Base-by-base conservation (phyloP, 2,797 vertebrate genomes). In the Anolis apletophallus region DNA sequence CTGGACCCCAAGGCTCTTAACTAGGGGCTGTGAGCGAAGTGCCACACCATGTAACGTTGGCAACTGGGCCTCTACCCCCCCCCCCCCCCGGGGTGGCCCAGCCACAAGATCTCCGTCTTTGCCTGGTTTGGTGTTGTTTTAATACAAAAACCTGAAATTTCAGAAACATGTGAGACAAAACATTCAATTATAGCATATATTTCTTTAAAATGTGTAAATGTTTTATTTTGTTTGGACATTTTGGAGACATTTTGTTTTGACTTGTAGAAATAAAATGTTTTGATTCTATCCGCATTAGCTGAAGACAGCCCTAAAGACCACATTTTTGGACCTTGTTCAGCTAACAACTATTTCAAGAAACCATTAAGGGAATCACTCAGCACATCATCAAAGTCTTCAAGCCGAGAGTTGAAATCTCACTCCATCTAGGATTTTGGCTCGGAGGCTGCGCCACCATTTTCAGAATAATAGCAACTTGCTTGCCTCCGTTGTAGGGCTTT, bases 191-290 rank as follows among this genome's bases (percentile, higher is more conserved):
- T 61, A 29, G 13, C n/a, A 54, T 77, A 67, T 79, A 29, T 68
- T 83, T 86, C 71, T 29, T 5, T 36, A 64, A n/a, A 46, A 83
- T 40, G 57, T 73, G 57, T 87, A 87, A 80, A 79, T 83, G 55
- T 79, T 72, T 83, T 79, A 54, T 64, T 84, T 72, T 84, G 46
- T 73, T 87, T 87, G 69, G 81, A 83, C 32, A 26, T 87, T 79
- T 73, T 68, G 52, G 23, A 79, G 81, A 83, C 68, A 83, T 83
- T 87, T 87, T 84, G 75, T 80, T 87, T 87, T 83, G 81, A 83
- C 81, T 79, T 84, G 68, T 32, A 55, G 68, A 78, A 87, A 84
- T 69, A 87, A 87, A 83, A 86, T 74, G 68, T 84, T 87, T 87
- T 87, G 86, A 80, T 46, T 84, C 84, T 61, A 80, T 36, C 61